These are phyloP conservation scores for Rhynchomys soricoides DNA, from an alignment of 2,113 vertebrate genomes.

Conservation along the genomic window DNA sequence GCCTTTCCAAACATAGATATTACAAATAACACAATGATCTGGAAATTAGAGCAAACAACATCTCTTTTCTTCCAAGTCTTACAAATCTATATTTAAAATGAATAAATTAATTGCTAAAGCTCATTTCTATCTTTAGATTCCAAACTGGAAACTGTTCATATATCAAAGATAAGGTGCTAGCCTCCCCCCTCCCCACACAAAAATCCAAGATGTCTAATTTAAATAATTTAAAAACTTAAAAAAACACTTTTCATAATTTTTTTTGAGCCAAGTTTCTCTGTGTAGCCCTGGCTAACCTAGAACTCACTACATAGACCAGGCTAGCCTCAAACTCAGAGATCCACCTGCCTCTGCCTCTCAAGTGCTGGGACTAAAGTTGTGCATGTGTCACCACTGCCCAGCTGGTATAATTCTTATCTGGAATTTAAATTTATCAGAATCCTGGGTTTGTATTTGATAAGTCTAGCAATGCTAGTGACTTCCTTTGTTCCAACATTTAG, in stretches of 20 bases:
- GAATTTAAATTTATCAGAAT: not conserved
- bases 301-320: not conserved
- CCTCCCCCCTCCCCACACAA: not conserved
- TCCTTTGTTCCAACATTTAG: not conserved
- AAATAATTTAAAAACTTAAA: constrained; percentile 28
- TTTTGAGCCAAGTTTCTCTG: not conserved
- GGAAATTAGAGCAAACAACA: not conserved
- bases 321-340: not conserved
- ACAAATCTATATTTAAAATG: not conserved
- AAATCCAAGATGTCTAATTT: not conserved
- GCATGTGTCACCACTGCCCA: not conserved
- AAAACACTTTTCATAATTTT: not conserved
- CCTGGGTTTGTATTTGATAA: constrained; percentile 52
- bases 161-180: not conserved
- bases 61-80: not conserved
- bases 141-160: not conserved
- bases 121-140: not conserved
- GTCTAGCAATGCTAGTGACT: not conserved
- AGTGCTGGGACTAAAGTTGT: not conserved
- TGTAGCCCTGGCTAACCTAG: not conserved
- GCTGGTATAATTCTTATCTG: not conserved
- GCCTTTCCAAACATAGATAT: not conserved
- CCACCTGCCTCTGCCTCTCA: not conserved
- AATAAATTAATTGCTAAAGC: not conserved
- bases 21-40: not conserved